Base-by-base conservation (phyloP, 2,113 vertebrate species). In the Oryzias melastigma region DNA sequence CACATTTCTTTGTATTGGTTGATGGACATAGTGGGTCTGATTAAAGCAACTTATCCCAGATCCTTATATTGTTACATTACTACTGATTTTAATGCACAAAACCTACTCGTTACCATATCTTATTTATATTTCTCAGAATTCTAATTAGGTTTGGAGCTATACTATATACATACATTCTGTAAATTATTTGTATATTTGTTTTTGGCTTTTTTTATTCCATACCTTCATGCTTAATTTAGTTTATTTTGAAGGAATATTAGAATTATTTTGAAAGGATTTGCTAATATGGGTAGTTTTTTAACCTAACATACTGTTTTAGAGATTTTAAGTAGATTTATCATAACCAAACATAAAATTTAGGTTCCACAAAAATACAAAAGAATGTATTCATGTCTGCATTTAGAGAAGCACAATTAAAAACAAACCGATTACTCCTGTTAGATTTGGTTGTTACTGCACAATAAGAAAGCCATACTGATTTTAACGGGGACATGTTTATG, bases 61-160 rank as follows among this genome's bases (percentile, higher is more conserved):
- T 71, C 62, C 71, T 77, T 74, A 82, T 74, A 74, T 59, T 73
- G 58, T 81, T 82, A 83, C 76, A 77, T 68, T 85, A 88, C 88
- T 91, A 91, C 91, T 90, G 90, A 90, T 80, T 86, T 81, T 55
- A 47, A 68, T 85, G 73, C 73, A 72, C 71, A 60, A 77, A 80
- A 65, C 35, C 51, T 59, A 66, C 71, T 35, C 69, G 25, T 75
- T 81, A 62, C 78, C 64, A 55, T 17, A 17, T 65, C 57, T 82
- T 88, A 88, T 89, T 90, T 91, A 87, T 71, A 72, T 58, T 64
- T 52, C 65, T 58, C 57, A 50, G 68, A 65, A 75, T 74, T 83
- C 74, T 82, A 71, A 82, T 84, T 73, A 59, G 81, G 60, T 82
- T 84, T 75, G 66, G 60, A 60, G 68, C 75, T 77, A 71, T 73